phyloP scores from a whole-genome alignment of 2,888 invertebrate genomes.

The Escarpia spicata region DNA sequence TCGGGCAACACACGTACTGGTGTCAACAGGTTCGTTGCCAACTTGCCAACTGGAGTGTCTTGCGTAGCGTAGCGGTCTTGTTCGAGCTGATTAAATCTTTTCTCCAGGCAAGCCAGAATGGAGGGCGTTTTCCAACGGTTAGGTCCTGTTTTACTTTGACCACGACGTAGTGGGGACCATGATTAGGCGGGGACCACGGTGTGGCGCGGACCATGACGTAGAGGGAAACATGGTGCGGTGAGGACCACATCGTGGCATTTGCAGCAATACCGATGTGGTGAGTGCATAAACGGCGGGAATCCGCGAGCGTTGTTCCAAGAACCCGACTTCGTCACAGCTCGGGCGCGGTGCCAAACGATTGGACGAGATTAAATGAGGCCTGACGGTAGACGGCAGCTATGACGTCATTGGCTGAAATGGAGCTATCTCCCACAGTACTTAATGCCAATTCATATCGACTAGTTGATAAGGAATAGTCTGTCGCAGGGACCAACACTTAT shows the following conservation, averaged over 20 bases:
- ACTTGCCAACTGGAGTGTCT: too few species aligned
- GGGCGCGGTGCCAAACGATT: not conserved
- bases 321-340: not conserved
- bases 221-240: not conserved
- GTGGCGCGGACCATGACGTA: not conserved
- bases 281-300: not conserved
- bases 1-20: too few species aligned
- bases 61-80: too few species aligned
- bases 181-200: too few species aligned
- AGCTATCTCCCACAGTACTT: not conserved
- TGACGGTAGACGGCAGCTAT: not conserved
- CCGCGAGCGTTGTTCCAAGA: not conserved
- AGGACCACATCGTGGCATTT: not conserved
- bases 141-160: too few species aligned
- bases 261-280: not conserved
- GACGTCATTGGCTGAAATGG: not conserved
- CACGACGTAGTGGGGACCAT: too few species aligned
- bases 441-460: not conserved
- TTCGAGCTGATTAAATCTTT: too few species aligned
- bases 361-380: constrained; percentile 7
- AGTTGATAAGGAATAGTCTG: not conserved
- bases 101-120: too few species aligned
- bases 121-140: too few species aligned
- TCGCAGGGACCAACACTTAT: not conserved
- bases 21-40: too few species aligned